Base-by-base conservation (phyloP, 2,797 vertebrate species). In the Helicolenus hilgendorfi region DNA sequence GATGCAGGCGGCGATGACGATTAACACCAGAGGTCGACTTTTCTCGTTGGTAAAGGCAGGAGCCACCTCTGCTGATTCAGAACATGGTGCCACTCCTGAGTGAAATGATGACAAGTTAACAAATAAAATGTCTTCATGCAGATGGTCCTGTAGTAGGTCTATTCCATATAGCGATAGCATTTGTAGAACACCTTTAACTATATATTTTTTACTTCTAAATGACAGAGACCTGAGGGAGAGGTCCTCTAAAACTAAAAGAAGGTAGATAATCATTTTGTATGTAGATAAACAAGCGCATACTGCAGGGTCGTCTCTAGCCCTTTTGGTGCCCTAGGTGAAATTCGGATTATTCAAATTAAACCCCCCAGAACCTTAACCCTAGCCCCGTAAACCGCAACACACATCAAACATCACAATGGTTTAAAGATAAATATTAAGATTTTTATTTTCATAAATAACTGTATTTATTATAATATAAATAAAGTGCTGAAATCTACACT, bases 1-100 rank as follows among this genome's bases (percentile, higher is more conserved):
- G 55, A 15, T 11, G 24, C 29, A 14, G 22, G 53, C 29, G 2
- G 13, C 3, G 2, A 41, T 1, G 26, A 77, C 26, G 41, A 85
- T 26, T 0, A 76, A 24, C 56, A 53, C 2, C 20, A 65, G 11
- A 11, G 6, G 3, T 1, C n/a, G 75, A 45, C 4, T 1, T 9
- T 29, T 31, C 3, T 71, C 18, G 0, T 14, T 9, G 3, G 15
- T 0, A 8, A 0, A 6, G 20, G 6, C 6, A 18, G 1, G 2
- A 26, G 11, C 24, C 0, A 0, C 7, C 0, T 18, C 31, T 11
- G 33, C 13, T 18, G 55, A 6, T 4, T 0, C 35, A 45, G 22
- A 0, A 77, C 20, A 79, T 5, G 29, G 0, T 29, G 7, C 8
- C 14, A 3, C 56, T 59, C 3, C 63, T 80, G 76, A 33, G 45